phyloP scores from a whole-genome alignment of 2,797 vertebrate genomes.

The Rachycentron canadum region DNA sequence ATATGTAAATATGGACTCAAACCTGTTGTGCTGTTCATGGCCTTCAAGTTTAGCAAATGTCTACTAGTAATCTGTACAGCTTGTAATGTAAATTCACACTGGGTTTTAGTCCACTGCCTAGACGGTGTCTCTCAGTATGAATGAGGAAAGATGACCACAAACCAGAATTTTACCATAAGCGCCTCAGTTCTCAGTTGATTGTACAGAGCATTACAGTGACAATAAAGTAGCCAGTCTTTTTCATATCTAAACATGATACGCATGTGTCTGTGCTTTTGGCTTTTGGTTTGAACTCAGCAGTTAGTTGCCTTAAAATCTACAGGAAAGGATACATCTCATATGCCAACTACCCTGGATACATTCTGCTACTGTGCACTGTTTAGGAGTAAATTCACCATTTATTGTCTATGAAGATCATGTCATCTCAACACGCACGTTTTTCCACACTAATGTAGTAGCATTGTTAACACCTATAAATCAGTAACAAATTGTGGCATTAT shows the following conservation, averaged over 20 bases:
- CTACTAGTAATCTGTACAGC: slow-evolving; percentile 51
- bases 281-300: background rate
- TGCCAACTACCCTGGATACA: background rate
- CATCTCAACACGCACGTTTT: background rate
- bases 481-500: background rate
- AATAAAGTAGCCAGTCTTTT: slow-evolving; percentile 81
- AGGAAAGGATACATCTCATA: background rate
- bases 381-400: background rate
- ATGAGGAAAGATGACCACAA: slow-evolving; percentile 21
- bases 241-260: slow-evolving; percentile 52
- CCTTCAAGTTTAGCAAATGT: slow-evolving; percentile 23
- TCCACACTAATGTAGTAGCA: background rate
- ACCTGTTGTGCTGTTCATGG: slow-evolving; percentile 34
- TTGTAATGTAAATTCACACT: slow-evolving; percentile 15
- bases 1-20: slow-evolving; percentile 74
- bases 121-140: slow-evolving; percentile 76
- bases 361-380: background rate
- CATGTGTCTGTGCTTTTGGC: background rate
- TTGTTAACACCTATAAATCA: background rate
- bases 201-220: slow-evolving; percentile 76
- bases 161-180: slow-evolving; percentile 72
- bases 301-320: background rate
- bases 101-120: slow-evolving; percentile 35
- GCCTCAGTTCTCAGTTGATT: slow-evolving; percentile 78
- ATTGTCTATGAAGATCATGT: background rate